Evolutionary conservation across 2,113 vertebrate genomes (phyloP).

Genomic region (Ptilorrhoa leucosticta): DNA sequence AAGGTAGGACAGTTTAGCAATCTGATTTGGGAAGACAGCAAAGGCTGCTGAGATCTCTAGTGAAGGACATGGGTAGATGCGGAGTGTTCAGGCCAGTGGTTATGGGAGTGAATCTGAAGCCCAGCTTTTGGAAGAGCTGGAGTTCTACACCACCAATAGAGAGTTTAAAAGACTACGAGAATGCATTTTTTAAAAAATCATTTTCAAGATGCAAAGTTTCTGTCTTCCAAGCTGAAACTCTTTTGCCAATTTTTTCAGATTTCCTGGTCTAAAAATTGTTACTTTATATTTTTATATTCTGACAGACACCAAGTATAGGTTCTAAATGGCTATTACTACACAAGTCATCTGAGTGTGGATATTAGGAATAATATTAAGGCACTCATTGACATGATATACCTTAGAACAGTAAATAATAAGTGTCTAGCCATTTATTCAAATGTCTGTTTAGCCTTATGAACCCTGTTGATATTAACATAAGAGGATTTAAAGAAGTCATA

Average conservation of each 20-base stretch:
- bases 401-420: neutral
- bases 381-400: neutral
- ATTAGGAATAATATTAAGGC: neutral
- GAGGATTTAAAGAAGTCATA: neutral
- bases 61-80: neutral
- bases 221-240: neutral
- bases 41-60: neutral
- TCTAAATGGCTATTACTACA: neutral
- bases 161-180: neutral
- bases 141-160: neutral
- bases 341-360: neutral
- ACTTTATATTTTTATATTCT: neutral
- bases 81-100: neutral
- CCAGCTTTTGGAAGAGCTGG: neutral
- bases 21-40: neutral
- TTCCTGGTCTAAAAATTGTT: neutral
- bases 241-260: neutral
- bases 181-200: fast-evolving
- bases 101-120: neutral
- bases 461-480: neutral
- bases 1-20: neutral
- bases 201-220: neutral
- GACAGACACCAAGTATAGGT: neutral
- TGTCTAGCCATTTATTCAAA: neutral
- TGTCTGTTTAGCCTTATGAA: neutral